A percentile compares a stretch with the other conserved stretches of the same genome.
Conservation (phyloP, 2,888 invertebrate species). For the Operophtera brumata region DNA sequence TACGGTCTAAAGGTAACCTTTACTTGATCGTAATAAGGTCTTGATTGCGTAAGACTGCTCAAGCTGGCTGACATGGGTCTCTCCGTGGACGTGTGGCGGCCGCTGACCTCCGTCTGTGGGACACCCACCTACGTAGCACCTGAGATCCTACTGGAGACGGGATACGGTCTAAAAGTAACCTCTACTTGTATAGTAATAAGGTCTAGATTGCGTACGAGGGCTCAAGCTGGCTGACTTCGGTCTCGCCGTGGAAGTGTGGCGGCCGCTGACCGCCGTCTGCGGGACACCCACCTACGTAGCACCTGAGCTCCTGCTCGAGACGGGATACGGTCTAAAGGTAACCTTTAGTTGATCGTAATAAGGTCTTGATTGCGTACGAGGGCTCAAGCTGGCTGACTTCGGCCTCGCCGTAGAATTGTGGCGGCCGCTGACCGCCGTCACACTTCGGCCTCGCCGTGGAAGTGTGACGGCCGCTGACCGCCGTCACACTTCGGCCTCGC, state of each 20-base stretch:
- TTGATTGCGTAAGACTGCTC: constrained; percentile 83
- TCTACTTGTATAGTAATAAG: too few relatives aligned
- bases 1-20: constrained; percentile 85
- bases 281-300: constrained; percentile 99
- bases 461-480: too few relatives aligned
- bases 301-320: constrained; percentile 97
- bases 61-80: constrained; percentile 99
- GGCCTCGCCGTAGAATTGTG: constrained; percentile 96
- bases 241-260: constrained; percentile 93
- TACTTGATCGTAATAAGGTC: background rate
- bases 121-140: constrained; percentile 99
- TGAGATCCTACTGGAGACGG: constrained; percentile 97
- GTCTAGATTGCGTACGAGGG: constrained; percentile 84
- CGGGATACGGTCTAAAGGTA: constrained; percentile 91
- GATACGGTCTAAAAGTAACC: constrained; percentile 88
- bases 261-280: constrained; percentile 95
- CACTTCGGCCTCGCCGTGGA: too few relatives aligned
- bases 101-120: constrained; percentile 96
- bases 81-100: constrained; percentile 93
- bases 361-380: constrained; percentile 72
- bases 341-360: background rate
- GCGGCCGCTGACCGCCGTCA: constrained; percentile 92
- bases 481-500: constrained; percentile 99
- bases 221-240: constrained; percentile 99
- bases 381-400: constrained; percentile 97